A percentile compares a stretch with the other conserved stretches of the same genome.
Evolutionary conservation across 2,888 invertebrate species (phyloP).

Genomic region (Cataglyphis cursor): DNA sequence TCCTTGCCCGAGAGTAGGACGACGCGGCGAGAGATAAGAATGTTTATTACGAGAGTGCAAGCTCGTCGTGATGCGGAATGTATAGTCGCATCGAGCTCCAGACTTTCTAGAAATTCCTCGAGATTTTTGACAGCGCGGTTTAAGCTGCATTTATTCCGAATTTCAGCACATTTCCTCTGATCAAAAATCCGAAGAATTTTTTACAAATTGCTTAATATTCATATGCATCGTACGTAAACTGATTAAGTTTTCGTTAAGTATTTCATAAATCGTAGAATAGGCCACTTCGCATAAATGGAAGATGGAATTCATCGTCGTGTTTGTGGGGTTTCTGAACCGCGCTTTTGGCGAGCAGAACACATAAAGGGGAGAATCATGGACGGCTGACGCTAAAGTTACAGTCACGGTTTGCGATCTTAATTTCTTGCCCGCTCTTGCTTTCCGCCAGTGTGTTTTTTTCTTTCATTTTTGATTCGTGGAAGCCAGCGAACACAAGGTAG

Average conservation of each 20-base stretch:
- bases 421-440: slow-evolving; percentile 41
- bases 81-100: background rate
- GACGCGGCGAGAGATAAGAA: slow-evolving; percentile 11
- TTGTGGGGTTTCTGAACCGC: slow-evolving; percentile 27
- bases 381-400: slow-evolving; percentile 51
- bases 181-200: background rate
- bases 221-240: background rate
- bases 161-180: background rate
- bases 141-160: background rate
- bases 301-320: slow-evolving; percentile 36
- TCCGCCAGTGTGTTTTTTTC: background rate
- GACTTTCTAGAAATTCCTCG: background rate
- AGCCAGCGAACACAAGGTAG: slow-evolving; percentile 34
- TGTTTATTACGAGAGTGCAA: background rate
- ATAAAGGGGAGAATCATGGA: slow-evolving; percentile 38
- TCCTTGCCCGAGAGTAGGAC: background rate
- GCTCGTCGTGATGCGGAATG: background rate
- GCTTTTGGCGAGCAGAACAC: slow-evolving; percentile 24
- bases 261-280: slow-evolving; percentile 18
- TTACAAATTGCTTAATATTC: background rate
- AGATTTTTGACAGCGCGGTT: background rate
- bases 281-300: slow-evolving; percentile 36
- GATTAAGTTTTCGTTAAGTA: background rate
- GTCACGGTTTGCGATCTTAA: slow-evolving; percentile 56
- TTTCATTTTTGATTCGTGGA: slow-evolving; percentile 41